phyloP scores from a whole-genome alignment of 1,140 invertebrate species.

The Drosophila ananassae region DNA sequence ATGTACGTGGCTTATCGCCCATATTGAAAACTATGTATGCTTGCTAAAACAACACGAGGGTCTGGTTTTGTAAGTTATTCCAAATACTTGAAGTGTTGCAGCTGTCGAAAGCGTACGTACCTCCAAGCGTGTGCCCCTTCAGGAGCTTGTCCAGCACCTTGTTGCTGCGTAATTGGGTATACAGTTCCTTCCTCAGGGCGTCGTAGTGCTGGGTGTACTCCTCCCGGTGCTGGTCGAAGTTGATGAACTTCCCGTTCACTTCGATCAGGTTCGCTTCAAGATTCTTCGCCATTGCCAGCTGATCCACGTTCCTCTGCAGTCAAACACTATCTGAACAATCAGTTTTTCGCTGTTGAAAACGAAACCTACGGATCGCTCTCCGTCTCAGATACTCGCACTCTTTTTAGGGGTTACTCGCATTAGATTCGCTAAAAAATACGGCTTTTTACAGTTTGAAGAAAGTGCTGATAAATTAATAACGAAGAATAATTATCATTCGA shows the following conservation, averaged over 20 bases:
- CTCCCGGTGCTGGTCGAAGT: slow-evolving; percentile 30
- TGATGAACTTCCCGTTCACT: slow-evolving; percentile 23
- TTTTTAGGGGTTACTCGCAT: neutral
- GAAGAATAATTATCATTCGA: no score
- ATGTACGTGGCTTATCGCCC: no score
- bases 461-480: no score
- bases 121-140: slow-evolving; percentile 45
- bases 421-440: no score
- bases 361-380: neutral
- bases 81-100: neutral
- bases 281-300: slow-evolving; percentile 4
- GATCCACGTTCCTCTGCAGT: neutral
- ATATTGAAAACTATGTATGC: no score
- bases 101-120: slow-evolving; percentile 28
- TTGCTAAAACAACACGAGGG: no score
- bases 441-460: no score
- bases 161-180: slow-evolving; percentile 17
- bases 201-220: slow-evolving; percentile 41
- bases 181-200: slow-evolving; percentile 33
- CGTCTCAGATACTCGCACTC: neutral
- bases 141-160: slow-evolving; percentile 29
- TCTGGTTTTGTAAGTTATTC: neutral
- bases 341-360: neutral
- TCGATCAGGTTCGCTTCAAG: slow-evolving; percentile 14
- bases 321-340: slow-evolving; percentile 2